Evolutionary conservation across 2,888 invertebrate genomes (phyloP).

Genomic region (Drosophila longiperda): DNA sequence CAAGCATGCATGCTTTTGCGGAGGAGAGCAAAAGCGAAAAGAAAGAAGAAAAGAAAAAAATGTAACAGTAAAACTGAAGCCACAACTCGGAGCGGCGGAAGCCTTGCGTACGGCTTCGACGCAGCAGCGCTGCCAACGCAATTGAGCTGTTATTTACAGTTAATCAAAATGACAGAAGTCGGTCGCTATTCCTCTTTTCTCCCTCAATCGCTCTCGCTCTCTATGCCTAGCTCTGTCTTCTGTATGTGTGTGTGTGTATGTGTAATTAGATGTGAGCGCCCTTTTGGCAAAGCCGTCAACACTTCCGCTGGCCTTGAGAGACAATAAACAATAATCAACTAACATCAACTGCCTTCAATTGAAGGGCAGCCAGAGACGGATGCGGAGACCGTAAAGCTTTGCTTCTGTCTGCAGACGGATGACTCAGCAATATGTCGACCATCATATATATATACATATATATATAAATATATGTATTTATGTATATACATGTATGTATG

Average conservation of each 20-base stretch:
- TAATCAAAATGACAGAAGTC: conserved; percentile 71
- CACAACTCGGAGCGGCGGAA: conserved; percentile 48
- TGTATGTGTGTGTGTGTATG: conserved; percentile 12
- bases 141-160: conserved; percentile 69
- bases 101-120: conserved; percentile 53
- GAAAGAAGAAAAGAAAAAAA: conserved; percentile 25
- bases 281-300: conserved; percentile 39
- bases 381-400: neutral
- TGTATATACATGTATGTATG: neutral
- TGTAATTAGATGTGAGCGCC: conserved; percentile 50
- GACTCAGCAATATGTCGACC: conserved; percentile 27
- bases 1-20: neutral
- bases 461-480: too few relatives aligned
- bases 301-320: conserved; percentile 82
- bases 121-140: conserved; percentile 40
- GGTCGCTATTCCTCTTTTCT: conserved; percentile 35
- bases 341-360: conserved; percentile 57
- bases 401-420: conserved; percentile 9
- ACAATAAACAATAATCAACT: conserved; percentile 71
- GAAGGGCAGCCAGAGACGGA: conserved; percentile 29
- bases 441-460: neutral
- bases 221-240: neutral
- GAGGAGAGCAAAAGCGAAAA: conserved; percentile 12
- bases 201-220: neutral
- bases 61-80: conserved; percentile 64